Percentiles rank a stretch among this genome's conserved stretches.
phyloP scores from a whole-genome alignment of 2,888 invertebrate species.

The Mimas tiliae region DNA sequence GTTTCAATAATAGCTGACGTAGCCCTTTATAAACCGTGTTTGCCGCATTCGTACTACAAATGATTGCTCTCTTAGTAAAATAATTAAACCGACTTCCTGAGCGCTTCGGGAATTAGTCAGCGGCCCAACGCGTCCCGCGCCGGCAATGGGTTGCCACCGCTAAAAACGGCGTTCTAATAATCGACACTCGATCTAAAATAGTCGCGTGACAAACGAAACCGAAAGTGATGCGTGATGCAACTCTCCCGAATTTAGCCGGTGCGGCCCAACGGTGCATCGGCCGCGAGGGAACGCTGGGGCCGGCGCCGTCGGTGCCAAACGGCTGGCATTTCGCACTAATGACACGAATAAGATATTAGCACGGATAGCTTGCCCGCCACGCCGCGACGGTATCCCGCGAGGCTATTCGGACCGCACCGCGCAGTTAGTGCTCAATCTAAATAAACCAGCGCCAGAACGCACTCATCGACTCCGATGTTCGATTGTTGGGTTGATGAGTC shows the following conservation, averaged over 20 bases:
- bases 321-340: slow-evolving; percentile 83
- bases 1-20: background rate
- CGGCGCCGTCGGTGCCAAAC: slow-evolving; percentile 73
- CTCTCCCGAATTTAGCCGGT: slow-evolving; percentile 79
- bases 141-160: slow-evolving; percentile 59
- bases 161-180: slow-evolving; percentile 81
- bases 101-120: slow-evolving; percentile 64
- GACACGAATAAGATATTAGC: slow-evolving; percentile 83
- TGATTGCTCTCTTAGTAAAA: slow-evolving; percentile 60
- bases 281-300: slow-evolving; percentile 67
- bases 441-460: slow-evolving; percentile 55
- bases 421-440: slow-evolving; percentile 51
- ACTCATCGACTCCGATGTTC: background rate
- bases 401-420: slow-evolving; percentile 67
- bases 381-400: slow-evolving; percentile 54
- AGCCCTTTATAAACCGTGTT: slow-evolving; percentile 50
- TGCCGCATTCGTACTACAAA: slow-evolving; percentile 71
- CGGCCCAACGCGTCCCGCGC: slow-evolving; percentile 50
- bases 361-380: slow-evolving; percentile 43
- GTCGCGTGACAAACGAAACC: slow-evolving; percentile 82
- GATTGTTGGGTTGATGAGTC: background rate
- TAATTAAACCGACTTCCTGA: slow-evolving; percentile 64
- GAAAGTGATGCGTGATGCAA: slow-evolving; percentile 84
- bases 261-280: slow-evolving; percentile 76
- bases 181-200: slow-evolving; percentile 82